Evolutionary conservation across 2,888 invertebrate species (phyloP), one percentile per base, ranked within the genome.

Genomic region (Anorthoa munda): DNA sequence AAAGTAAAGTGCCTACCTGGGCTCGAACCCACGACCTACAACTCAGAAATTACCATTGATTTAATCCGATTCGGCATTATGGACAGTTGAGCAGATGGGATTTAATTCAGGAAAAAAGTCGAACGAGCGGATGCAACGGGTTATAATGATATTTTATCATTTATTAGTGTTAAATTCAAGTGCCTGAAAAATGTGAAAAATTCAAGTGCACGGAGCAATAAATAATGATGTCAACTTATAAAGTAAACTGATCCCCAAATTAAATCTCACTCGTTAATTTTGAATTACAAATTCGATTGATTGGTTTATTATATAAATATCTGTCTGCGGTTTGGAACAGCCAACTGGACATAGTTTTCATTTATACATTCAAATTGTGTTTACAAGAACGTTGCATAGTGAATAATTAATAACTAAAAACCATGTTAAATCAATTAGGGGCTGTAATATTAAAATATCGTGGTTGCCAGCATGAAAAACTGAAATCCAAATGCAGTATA

Each of bases 401-500:
- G 26, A 71, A 66, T 61, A 31, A 61, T 58, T 56, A 48, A 81
- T 66, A 72, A 60, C 71, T 66, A 31, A 46, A 64, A 67, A 74
- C 31, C 53, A 48, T 45, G n/a, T 75, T 67, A 63, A 55, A 56
- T 70, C 13, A 48, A 50, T 56, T 48, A 4, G 5, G 23, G 48
- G 12, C 23, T 45, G 15, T 45, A 56, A 60, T n/a, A 60, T 51
- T 65, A 26, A 78, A 78, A 66, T 12, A 26, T 45, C 4, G 50
- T 18, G 53, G 82, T 59, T 63, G 31, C 72, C 55, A 53, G 64
- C 9, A 18, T 51, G 31, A 79, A 83, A 79, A 79, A 83, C 18
- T 53, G 0, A 59, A 79, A 46, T 69, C 3, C 17, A 39, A 59
- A 51, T 79, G 53, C n/a, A 51, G 31, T 67, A 53, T 60, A 56